Conservation (phyloP, 35 echinoderm and acorn worm species). For the Ptychodera flava region DNA sequence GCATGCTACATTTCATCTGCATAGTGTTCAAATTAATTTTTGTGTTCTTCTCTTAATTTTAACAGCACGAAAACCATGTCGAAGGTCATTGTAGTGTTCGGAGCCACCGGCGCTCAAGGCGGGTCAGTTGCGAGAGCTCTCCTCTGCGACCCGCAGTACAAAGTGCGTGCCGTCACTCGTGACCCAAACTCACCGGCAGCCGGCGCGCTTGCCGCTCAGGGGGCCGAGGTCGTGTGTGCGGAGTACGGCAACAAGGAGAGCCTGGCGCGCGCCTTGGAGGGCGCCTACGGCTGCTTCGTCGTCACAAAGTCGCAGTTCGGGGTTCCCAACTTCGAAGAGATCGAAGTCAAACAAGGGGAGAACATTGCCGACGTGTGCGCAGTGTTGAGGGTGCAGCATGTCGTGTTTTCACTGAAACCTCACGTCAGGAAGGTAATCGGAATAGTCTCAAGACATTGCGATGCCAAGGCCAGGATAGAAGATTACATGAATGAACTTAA, state of each 20-base stretch:
- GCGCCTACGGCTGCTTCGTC: slow-evolving; percentile 69
- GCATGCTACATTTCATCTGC: not conserved
- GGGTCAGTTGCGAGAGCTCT: slow-evolving; percentile 42
- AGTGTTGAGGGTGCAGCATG: slow-evolving; percentile 51
- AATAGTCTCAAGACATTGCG: slow-evolving; percentile 47
- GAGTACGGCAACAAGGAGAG: slow-evolving; percentile 59
- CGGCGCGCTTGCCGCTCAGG: slow-evolving; percentile 8
- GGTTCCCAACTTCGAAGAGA: slow-evolving; percentile 41
- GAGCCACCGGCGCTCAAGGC: slow-evolving; percentile 59
- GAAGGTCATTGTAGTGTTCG: slow-evolving; percentile 56
- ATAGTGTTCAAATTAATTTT: not conserved
- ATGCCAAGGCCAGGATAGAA: slow-evolving; percentile 73
- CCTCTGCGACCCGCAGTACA: slow-evolving; percentile 33
- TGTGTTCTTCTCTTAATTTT: not conserved
- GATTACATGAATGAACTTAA: slow-evolving; percentile 81
- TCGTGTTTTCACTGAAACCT: slow-evolving; percentile 56
- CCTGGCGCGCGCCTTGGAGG: slow-evolving; percentile 44
- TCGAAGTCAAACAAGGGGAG: slow-evolving; percentile 64
- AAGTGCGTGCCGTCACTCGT: slow-evolving; percentile 48
- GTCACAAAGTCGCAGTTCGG: slow-evolving; percentile 46
- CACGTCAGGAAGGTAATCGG: slow-evolving; percentile 60
- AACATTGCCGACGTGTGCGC: slow-evolving; percentile 68
- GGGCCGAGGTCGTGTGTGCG: slow-evolving; percentile 43
- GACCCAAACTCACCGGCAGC: slow-evolving; percentile 38
- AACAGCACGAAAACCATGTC: slow-evolving; percentile 15